Evolutionary conservation across 2,797 vertebrate genomes (phyloP).

Genomic region (Cygnus olor): DNA sequence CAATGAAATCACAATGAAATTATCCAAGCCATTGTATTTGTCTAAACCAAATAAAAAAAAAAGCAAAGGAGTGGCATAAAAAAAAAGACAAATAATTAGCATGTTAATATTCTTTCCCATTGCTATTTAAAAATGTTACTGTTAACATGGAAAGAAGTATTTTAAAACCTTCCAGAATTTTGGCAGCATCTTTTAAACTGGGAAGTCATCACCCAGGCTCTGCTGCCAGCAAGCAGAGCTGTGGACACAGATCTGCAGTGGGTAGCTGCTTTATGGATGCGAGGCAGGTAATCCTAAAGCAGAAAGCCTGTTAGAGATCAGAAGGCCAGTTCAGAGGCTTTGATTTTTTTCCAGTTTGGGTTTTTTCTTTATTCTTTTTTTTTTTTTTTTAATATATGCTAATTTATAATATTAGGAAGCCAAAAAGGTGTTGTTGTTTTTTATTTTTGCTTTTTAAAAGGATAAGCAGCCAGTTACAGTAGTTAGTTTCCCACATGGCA

Average conservation of each 20-base stretch:
- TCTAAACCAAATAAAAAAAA: neutral
- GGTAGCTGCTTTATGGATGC: neutral
- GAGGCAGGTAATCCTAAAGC: neutral
- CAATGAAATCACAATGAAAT: neutral
- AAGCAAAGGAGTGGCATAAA: neutral
- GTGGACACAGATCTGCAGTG: neutral
- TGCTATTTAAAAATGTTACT: neutral
- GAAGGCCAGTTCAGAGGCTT: neutral
- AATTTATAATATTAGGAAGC: neutral
- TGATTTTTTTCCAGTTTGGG: neutral
- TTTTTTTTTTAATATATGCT: neutral
- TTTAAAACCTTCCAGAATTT: accelerated
- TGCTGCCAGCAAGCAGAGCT: neutral
- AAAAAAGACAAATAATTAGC: neutral
- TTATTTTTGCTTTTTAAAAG: neutral
- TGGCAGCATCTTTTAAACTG: neutral
- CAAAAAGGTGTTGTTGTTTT: neutral
- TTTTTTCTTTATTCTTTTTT: neutral
- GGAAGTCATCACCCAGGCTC: neutral
- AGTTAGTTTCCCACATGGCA: neutral
- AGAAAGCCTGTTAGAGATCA: neutral
- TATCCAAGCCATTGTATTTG: conserved; percentile 35
- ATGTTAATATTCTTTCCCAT: neutral
- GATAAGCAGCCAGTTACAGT: neutral
- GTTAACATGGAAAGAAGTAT: neutral